Conservation (phyloP, 2,113 vertebrate genomes). For the Scomber scombrus region DNA sequence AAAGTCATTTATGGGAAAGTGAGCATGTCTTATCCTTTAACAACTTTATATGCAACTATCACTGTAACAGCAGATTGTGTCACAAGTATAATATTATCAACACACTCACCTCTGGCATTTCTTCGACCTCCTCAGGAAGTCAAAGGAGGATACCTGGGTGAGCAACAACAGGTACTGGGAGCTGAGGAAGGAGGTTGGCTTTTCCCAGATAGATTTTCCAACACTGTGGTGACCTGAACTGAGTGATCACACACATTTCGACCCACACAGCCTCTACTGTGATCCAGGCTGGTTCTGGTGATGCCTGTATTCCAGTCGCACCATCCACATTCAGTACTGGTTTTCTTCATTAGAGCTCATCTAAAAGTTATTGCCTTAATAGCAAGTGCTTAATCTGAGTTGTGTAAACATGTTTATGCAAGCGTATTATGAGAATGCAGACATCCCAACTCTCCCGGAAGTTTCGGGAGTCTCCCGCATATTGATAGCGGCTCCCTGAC, state of each 20-base stretch:
- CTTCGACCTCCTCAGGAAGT: slow-evolving; percentile 85
- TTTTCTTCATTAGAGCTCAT: slow-evolving; percentile 60
- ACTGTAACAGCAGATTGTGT: neutral
- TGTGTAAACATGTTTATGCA: slow-evolving; percentile 78
- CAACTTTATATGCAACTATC: neutral
- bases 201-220: slow-evolving; percentile 90
- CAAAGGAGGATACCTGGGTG: slow-evolving; percentile 92
- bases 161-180: slow-evolving; percentile 96
- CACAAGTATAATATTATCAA: no score
- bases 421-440: slow-evolving; percentile 71
- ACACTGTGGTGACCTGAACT: slow-evolving; percentile 90
- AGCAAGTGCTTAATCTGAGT: slow-evolving; percentile 76
- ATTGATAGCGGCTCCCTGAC: no score
- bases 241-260: slow-evolving; percentile 13
- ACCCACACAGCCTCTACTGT: slow-evolving; percentile 59
- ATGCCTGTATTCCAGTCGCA: slow-evolving; percentile 32
- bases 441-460: no score
- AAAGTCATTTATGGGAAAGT: neutral
- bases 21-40: neutral
- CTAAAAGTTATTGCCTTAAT: slow-evolving; percentile 81
- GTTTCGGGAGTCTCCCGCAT: no score
- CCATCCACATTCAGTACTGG: slow-evolving; percentile 38
- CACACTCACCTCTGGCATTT: neutral
- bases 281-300: slow-evolving; percentile 66
- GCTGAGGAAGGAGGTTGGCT: slow-evolving; percentile 91